A percentile compares a stretch with the other conserved stretches of the same genome.
Evolutionary conservation across 2,888 invertebrate genomes (phyloP).

Genomic region (Xiphydria camelus): DNA sequence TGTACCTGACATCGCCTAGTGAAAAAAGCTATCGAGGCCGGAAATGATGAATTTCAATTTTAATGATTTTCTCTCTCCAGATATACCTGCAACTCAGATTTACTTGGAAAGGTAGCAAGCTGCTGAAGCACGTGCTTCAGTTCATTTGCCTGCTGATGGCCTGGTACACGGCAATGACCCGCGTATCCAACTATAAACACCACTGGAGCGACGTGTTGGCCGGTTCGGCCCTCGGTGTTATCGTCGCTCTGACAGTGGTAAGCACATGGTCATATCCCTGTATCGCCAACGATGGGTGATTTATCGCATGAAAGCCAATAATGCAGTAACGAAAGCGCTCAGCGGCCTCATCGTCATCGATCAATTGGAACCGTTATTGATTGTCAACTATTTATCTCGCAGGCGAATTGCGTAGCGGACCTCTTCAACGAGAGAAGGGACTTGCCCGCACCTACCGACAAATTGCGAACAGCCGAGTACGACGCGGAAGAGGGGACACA

Average conservation of each 20-base stretch:
- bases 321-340: too few species aligned
- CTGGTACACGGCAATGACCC: constrained; percentile 85
- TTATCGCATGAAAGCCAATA: too few species aligned
- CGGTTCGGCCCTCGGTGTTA: constrained; percentile 74
- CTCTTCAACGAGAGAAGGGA: constrained; percentile 39
- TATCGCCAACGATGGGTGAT: too few species aligned
- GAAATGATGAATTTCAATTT: too few species aligned
- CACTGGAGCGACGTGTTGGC: constrained; percentile 96
- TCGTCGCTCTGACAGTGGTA: constrained; percentile 72
- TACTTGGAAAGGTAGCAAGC: constrained; percentile 77
- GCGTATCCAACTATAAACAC: constrained; percentile 95
- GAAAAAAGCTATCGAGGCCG: too few species aligned
- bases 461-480: constrained; percentile 40
- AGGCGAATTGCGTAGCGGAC: constrained; percentile 45
- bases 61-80: constrained; percentile 61
- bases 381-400: constrained; percentile 12
- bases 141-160: constrained; percentile 77
- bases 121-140: constrained; percentile 85
- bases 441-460: constrained; percentile 20
- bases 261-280: too few species aligned
- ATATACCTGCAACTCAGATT: constrained; percentile 86
- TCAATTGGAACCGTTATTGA: constrained; percentile 1
- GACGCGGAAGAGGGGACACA: constrained; percentile 48
- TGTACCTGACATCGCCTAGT: too few species aligned
- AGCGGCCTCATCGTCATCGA: too few species aligned